Evolutionary conservation across 2,888 invertebrate genomes (phyloP).

Genomic region (Alcis repandata): DNA sequence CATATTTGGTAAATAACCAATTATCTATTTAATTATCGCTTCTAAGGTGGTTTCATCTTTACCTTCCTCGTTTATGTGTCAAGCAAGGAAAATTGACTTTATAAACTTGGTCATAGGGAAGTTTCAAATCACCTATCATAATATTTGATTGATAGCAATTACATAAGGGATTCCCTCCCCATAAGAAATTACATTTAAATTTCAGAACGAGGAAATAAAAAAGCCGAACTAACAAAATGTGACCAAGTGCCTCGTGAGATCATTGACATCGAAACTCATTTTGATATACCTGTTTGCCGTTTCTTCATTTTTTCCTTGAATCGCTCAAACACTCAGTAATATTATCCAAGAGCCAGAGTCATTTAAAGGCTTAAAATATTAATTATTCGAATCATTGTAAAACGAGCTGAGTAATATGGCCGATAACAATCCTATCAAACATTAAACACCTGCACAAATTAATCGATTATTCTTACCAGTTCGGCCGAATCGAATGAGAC

Average conservation of each 20-base stretch:
- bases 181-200: background rate
- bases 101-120: background rate
- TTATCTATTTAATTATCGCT: background rate
- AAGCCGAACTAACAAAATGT: background rate
- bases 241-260: background rate
- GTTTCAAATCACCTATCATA: background rate
- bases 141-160: background rate
- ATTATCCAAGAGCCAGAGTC: background rate
- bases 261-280: conserved; percentile 3
- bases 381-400: conserved; percentile 16
- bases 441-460: conserved; percentile 7
- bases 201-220: background rate
- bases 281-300: background rate
- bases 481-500: conserved; percentile 21
- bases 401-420: conserved; percentile 27
- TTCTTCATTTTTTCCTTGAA: background rate
- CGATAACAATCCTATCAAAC: conserved; percentile 26
- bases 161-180: background rate
- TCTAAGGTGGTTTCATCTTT: background rate
- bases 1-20: background rate
- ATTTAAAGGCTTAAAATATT: conserved; percentile 3
- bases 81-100: background rate
- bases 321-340: background rate
- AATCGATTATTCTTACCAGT: conserved; percentile 38
- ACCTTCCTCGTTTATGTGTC: background rate